Evolutionary conservation across 2,797 vertebrate genomes (phyloP).

Genomic region (Acrocephalus scirpaceus): DNA sequence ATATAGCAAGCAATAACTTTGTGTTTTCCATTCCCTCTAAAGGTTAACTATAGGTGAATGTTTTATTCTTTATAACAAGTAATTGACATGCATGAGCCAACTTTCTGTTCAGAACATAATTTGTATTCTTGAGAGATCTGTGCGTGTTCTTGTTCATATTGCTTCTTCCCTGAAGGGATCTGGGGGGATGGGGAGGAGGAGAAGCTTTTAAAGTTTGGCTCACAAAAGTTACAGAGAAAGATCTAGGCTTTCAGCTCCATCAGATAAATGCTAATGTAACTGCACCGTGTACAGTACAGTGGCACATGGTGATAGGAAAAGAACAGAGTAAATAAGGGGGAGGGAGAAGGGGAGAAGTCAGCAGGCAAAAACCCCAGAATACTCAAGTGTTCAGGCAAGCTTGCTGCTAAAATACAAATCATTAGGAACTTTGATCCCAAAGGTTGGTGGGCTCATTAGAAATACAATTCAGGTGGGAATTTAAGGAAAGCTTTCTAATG

Average conservation of each 20-base stretch:
- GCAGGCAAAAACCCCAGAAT: not conserved
- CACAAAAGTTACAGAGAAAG: slow-evolving; percentile 43
- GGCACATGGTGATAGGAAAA: slow-evolving; percentile 26
- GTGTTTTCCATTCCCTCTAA: slow-evolving; percentile 48
- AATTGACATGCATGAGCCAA: slow-evolving; percentile 52
- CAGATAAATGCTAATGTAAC: slow-evolving; percentile 41
- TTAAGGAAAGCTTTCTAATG: not conserved
- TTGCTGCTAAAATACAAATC: not conserved
- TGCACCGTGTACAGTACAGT: not conserved
- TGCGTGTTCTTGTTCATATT: slow-evolving; percentile 32
- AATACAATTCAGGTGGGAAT: not conserved
- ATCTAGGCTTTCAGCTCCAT: slow-evolving; percentile 50
- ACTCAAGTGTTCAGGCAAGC: not conserved
- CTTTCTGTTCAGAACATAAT: slow-evolving; percentile 63
- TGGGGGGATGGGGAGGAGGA: slow-evolving; percentile 14
- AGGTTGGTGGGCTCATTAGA: not conserved
- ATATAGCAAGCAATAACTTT: slow-evolving; percentile 30
- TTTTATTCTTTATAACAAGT: slow-evolving; percentile 58
- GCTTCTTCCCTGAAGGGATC: slow-evolving; percentile 52
- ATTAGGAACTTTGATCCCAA: not conserved
- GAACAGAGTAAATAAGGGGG: slow-evolving; percentile 29
- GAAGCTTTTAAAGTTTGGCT: slow-evolving; percentile 61
- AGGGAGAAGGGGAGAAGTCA: not conserved
- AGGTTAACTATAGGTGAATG: slow-evolving; percentile 58
- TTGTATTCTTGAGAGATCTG: slow-evolving; percentile 58